Percentiles rank a stretch among this genome's conserved stretches.
phyloP scores from a whole-genome alignment of 2,113 vertebrate species.

The Epinephelus fuscoguttatus region DNA sequence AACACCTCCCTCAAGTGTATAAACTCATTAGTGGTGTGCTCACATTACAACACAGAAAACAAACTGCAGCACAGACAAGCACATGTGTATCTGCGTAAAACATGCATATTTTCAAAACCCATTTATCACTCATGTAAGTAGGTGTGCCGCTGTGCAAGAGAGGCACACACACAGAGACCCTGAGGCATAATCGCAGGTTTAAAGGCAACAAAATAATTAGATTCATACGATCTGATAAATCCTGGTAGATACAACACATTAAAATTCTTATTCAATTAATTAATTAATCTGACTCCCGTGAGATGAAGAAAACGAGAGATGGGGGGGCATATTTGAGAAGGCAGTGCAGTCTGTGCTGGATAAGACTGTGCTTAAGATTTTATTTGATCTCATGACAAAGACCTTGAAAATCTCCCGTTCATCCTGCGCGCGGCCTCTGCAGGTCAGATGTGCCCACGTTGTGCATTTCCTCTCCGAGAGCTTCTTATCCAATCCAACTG shows the following conservation, averaged over 20 bases:
- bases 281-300: constrained; percentile 43
- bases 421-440: constrained; percentile 20
- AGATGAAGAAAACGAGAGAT: constrained; percentile 21
- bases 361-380: constrained; percentile 21
- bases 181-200: constrained; percentile 13
- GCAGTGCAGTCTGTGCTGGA: not conserved
- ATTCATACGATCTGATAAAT: constrained; percentile 50
- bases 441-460: constrained; percentile 27
- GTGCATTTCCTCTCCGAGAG: constrained; percentile 7
- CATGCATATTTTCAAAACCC: not conserved
- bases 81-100: not conserved
- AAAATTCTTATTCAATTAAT: constrained; percentile 34
- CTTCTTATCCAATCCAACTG: constrained; percentile 44
- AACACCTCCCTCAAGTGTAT: constrained; percentile 51
- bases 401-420: constrained; percentile 35
- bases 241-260: constrained; percentile 17
- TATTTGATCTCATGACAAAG: constrained; percentile 30
- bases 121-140: constrained; percentile 27
- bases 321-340: constrained; percentile 9
- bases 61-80: not conserved
- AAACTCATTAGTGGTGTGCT: constrained; percentile 48
- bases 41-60: not conserved
- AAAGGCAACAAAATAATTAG: constrained; percentile 55
- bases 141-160: constrained; percentile 7
- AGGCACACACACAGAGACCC: not conserved